phyloP scores from a whole-genome alignment of 2,888 invertebrate genomes.

The Chloromyia formosa region DNA sequence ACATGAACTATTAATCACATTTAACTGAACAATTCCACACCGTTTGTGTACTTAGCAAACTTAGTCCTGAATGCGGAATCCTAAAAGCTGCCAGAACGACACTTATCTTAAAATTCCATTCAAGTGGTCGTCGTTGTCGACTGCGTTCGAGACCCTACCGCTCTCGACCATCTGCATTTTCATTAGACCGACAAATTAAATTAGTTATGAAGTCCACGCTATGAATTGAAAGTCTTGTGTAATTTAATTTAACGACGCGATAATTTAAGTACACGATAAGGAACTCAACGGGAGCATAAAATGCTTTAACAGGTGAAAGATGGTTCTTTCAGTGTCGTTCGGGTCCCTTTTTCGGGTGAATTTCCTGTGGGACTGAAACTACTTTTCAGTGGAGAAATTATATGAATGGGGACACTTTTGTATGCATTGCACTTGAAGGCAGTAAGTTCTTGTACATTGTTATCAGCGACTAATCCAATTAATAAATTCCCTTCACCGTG shows the following conservation, averaged over 20 bases:
- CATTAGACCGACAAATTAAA: constrained; percentile 43
- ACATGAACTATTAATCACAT: constrained; percentile 31
- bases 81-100: background rate
- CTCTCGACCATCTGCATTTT: constrained; percentile 37
- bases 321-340: background rate
- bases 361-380: constrained; percentile 4
- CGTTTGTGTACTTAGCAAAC: constrained; percentile 31
- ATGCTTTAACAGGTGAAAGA: constrained; percentile 32
- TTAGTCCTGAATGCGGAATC: background rate
- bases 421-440: constrained; percentile 47
- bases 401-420: constrained; percentile 23
- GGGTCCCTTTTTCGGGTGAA: background rate
- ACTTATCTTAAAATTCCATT: constrained; percentile 42
- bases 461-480: constrained; percentile 46
- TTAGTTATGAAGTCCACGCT: constrained; percentile 42
- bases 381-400: background rate
- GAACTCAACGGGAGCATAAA: constrained; percentile 30
- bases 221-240: constrained; percentile 42
- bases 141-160: background rate
- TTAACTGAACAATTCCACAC: constrained; percentile 28
- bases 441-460: constrained; percentile 40
- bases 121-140: constrained; percentile 18
- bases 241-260: constrained; percentile 43
- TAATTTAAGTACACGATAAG: constrained; percentile 43
- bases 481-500: constrained; percentile 39